These are phyloP conservation scores for Antedon mediterranea DNA, from an alignment of 53 echinoderm and acorn worm genomes.

Conservation along the genomic window DNA sequence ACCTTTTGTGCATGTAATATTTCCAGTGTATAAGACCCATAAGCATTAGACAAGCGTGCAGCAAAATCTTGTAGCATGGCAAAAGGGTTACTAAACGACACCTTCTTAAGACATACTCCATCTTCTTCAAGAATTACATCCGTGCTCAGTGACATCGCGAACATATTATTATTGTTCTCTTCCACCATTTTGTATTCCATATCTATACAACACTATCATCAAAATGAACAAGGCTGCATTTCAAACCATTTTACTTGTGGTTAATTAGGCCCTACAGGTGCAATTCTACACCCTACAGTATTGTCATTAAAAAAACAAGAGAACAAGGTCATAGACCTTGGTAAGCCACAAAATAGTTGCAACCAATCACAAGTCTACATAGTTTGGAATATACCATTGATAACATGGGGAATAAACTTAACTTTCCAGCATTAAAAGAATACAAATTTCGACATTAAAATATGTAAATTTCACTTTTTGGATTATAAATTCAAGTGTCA, in stretches of 20 bases:
- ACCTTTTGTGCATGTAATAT: constrained; percentile 12
- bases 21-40: constrained; percentile 29
- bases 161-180: neutral
- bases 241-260: neutral
- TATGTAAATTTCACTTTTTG: too few relatives aligned
- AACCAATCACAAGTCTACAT: neutral
- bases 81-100: neutral
- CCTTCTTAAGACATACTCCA: neutral
- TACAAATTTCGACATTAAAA: too few relatives aligned
- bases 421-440: too few relatives aligned
- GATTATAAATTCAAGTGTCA: too few relatives aligned
- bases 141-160: neutral
- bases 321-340: neutral
- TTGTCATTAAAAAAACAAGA: neutral
- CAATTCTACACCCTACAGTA: neutral
- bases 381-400: neutral
- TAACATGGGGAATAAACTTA: neutral
- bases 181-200: neutral
- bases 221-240: too few relatives aligned
- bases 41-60: constrained; percentile 22
- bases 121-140: neutral
- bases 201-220: neutral
- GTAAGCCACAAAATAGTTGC: neutral
- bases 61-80: constrained; percentile 30
- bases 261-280: neutral